Percentiles rank a stretch among this genome's conserved stretches.
phyloP scores from a whole-genome alignment of 2,113 vertebrate genomes.

The Podarcis cretensis region DNA sequence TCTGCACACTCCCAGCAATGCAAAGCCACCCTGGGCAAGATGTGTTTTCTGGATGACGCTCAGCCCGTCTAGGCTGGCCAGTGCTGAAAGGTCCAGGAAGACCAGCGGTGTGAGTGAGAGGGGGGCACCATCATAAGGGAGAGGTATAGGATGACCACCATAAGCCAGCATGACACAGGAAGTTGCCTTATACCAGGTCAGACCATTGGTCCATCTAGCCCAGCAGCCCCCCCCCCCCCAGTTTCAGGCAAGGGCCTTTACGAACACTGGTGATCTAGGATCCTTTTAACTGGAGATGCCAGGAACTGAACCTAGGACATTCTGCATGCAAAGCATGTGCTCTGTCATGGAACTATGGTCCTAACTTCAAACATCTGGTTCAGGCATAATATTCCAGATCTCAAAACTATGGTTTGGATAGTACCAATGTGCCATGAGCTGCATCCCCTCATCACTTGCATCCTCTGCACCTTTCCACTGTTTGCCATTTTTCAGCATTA shows the following conservation, averaged over 20 bases:
- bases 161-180: not conserved
- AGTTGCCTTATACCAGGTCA: not conserved
- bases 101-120: not conserved
- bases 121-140: not conserved
- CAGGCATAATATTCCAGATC: no score
- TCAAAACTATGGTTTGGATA: no score
- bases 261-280: not conserved
- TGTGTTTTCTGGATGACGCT: not conserved
- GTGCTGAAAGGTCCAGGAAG: not conserved
- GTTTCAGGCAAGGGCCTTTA: not conserved
- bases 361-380: no score
- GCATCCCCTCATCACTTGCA: no score
- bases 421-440: no score
- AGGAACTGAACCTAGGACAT: not conserved
- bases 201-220: not conserved
- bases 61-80: not conserved
- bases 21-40: not conserved
- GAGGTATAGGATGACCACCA: no score
- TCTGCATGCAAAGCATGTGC: not conserved
- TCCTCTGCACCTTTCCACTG: no score
- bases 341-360: no score
- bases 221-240: not conserved
- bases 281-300: not conserved
- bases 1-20: not conserved
- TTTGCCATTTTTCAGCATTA: no score